These are phyloP conservation scores for Chloroceryle amazona DNA, from an alignment of 2,797 vertebrate species.

Conservation along the genomic window DNA sequence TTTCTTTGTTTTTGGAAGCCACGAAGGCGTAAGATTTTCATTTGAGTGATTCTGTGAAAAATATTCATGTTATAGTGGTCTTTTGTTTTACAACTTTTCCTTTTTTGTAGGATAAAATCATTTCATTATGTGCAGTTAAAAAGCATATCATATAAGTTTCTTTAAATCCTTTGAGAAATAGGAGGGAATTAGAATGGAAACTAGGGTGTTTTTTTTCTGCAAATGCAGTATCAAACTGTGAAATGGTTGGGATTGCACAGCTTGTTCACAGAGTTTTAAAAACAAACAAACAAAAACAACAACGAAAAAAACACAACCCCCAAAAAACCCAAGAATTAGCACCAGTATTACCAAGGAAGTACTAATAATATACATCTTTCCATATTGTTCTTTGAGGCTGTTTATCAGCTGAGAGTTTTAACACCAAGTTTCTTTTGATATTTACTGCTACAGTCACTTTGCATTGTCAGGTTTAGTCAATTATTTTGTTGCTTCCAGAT, in stretches of 20 bases:
- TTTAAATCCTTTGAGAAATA: neutral
- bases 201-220: neutral
- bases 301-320: too few species aligned
- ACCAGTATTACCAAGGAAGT: neutral
- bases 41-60: neutral
- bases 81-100: neutral
- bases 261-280: neutral
- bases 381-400: neutral
- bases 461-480: neutral
- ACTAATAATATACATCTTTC: neutral
- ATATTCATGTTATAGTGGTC: neutral
- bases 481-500: neutral
- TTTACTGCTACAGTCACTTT: neutral
- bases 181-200: neutral
- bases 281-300: neutral
- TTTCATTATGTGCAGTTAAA: neutral
- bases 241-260: neutral
- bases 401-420: neutral
- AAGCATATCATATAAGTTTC: rapidly evolving
- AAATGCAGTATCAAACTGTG: neutral
- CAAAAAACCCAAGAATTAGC: too few species aligned
- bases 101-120: neutral
- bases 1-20: conserved; percentile 92
- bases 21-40: conserved; percentile 90
- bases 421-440: neutral